Conservation (phyloP, 2,797 vertebrate species). For the Paratrypauchen microcephalus region DNA sequence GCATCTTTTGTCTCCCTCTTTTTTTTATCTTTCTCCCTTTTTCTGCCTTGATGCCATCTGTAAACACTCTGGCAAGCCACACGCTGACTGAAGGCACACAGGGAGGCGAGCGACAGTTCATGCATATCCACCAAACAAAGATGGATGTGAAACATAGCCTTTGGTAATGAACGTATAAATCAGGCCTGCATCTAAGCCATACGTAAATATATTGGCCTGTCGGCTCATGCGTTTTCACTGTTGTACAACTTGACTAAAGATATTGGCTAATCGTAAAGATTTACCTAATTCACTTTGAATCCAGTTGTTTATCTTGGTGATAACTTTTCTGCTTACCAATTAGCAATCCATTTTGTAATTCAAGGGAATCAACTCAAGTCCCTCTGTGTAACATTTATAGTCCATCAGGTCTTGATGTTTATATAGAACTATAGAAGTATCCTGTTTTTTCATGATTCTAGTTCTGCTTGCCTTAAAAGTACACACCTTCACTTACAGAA, state of each 20-base stretch:
- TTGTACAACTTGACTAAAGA: constrained; percentile 24
- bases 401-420: not conserved
- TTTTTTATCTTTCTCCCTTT: constrained; percentile 7
- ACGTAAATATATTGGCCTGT: constrained; percentile 25
- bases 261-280: constrained; percentile 12
- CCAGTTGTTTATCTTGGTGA: not conserved
- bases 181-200: constrained; percentile 23
- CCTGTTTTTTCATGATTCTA: not conserved
- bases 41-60: constrained; percentile 30
- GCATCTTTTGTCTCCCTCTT: constrained; percentile 30
- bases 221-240: constrained; percentile 29
- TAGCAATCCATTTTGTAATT: not conserved
- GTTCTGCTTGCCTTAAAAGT: too few species aligned
- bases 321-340: not conserved
- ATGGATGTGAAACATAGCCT: constrained; percentile 50
- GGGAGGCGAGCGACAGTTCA: constrained; percentile 44
- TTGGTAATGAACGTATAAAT: constrained; percentile 63
- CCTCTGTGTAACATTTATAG: not conserved
- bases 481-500: too few species aligned
- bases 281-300: constrained; percentile 23
- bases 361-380: not conserved
- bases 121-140: constrained; percentile 48
- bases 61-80: constrained; percentile 44
- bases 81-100: constrained; percentile 41
- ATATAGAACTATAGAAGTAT: not conserved